Evolutionary conservation across 1,140 invertebrate genomes (phyloP).

Genomic region (Lutraria rhynchaena): DNA sequence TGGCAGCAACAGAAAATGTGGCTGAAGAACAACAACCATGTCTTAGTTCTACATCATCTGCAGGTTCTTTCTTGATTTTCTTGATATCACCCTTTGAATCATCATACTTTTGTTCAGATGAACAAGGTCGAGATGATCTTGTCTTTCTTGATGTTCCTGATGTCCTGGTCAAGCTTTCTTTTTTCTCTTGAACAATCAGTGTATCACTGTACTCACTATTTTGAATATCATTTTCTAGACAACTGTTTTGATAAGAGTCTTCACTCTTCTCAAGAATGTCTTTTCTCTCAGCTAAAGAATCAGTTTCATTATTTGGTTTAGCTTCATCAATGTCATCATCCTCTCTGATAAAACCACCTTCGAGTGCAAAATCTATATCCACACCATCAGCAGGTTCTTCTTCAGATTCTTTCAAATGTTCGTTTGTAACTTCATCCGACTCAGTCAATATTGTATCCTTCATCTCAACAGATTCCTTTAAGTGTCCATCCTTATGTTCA

Average conservation of each 20-base stretch:
- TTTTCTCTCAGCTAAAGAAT: background rate
- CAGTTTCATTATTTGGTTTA: background rate
- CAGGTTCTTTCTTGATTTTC: background rate
- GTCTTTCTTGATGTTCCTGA: background rate
- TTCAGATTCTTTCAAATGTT: background rate
- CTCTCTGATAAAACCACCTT: constrained; percentile 41
- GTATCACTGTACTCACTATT: background rate
- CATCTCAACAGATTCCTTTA: no score
- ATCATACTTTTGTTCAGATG: background rate
- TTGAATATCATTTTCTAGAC: background rate
- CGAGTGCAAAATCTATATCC: constrained; percentile 18
- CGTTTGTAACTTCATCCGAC: background rate
- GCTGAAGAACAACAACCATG: no score
- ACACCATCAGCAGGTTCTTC: background rate
- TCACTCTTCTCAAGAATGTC: background rate
- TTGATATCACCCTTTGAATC: background rate
- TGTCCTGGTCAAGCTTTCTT: background rate
- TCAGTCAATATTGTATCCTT: no score
- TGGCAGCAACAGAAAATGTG: no score
- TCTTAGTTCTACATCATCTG: background rate
- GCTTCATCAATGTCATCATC: background rate
- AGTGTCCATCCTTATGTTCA: background rate
- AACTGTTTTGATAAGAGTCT: background rate
- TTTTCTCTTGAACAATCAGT: background rate
- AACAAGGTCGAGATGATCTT: background rate